Evolutionary conservation across 92 coral and sea anemone species (phyloP), one percentile per base, ranked within the genome.

Genomic region (Nematostella vectensis): DNA sequence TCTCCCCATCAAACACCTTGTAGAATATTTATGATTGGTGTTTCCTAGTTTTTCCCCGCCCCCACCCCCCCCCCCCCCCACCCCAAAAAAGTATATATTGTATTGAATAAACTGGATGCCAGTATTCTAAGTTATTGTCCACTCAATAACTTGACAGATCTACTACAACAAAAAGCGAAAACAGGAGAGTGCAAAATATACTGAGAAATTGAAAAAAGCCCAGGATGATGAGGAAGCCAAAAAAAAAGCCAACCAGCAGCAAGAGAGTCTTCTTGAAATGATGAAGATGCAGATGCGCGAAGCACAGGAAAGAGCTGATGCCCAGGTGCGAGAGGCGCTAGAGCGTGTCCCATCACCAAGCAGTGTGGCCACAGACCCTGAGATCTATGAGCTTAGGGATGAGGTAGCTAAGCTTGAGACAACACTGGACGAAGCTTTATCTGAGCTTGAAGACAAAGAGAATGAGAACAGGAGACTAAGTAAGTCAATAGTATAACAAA

Each of bases 261-360:
- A 89, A 45, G 82, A 81, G 73, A 62, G 81, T 0, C 44, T 89
- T 19, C 58, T 89, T 16, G 94, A 85, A 63, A 89, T 89, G 97
- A 85, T 89, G 97, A 77, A 77, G 44, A 85, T 89, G 91, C 97
- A 85, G 67, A 85, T 89, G 87, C 77, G 65, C 59, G 97, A 89
- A 39, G 95, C 80, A 1, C 95, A 89, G 56, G 95, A 83, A 28
- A 49, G 81, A 29, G 88, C 97, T 0, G 95, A 85, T 25, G 80
- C 52, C 40, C 74, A 85, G 30, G 60, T 85, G n/a, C 71, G 80
- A 30, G 95, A 85, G 25, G 95, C 88, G 24, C 27, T 85, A 18
- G 77, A 85, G 18, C 68, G 88, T 17, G 52, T 64, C 15, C 30
- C 54, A 29, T 74, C 89, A 50, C 95, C 87, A 3, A 68, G 87